phyloP scores from a whole-genome alignment of 2,797 vertebrate species.

The Chloroceryle amazona region DNA sequence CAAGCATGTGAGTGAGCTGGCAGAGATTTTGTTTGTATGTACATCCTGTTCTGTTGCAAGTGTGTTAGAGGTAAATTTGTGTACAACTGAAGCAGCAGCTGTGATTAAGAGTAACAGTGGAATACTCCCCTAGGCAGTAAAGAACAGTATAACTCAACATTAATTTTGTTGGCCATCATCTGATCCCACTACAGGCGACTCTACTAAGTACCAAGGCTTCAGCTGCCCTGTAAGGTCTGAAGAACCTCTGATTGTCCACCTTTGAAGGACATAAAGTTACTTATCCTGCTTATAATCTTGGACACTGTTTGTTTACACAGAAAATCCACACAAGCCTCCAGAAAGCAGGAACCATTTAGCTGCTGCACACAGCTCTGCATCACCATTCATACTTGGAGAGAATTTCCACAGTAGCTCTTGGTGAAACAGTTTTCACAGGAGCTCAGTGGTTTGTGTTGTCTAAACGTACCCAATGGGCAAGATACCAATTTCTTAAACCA shows the following conservation, averaged over 20 bases:
- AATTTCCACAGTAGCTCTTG: neutral
- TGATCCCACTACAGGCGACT: neutral
- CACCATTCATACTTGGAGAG: accelerated
- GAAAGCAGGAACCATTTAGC: neutral
- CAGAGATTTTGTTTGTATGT: accelerated
- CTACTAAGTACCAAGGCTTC: neutral
- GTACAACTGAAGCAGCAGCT: neutral
- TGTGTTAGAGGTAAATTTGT: neutral
- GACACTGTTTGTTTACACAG: neutral
- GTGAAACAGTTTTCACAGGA: neutral
- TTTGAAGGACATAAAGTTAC: neutral
- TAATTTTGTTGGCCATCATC: neutral
- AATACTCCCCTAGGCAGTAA: neutral
- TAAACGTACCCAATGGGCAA: neutral
- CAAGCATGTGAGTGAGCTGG: neutral
- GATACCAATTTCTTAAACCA: neutral
- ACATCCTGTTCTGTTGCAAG: neutral
- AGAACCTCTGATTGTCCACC: neutral
- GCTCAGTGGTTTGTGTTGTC: neutral
- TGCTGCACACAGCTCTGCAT: neutral
- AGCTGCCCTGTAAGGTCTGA: neutral
- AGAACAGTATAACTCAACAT: neutral
- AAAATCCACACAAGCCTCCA: neutral
- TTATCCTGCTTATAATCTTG: neutral
- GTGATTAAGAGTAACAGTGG: neutral